Evolutionary conservation across 2,888 invertebrate species (phyloP).

Genomic region (Hirtodrosophila alboralis): DNA sequence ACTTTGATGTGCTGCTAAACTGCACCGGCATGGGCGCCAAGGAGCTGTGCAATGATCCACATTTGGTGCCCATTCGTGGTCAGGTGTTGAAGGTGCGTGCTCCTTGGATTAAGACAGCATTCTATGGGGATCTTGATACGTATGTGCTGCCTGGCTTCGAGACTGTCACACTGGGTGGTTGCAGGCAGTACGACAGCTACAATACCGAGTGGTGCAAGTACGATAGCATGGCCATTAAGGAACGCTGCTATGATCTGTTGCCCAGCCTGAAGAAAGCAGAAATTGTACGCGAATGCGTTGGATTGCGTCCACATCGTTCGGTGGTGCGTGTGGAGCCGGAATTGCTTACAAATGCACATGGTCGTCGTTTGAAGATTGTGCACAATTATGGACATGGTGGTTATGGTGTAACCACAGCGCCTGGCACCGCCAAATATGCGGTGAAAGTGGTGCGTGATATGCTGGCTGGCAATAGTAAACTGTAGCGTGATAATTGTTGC

Average conservation of each 20-base stretch:
- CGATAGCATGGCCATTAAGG: slow-evolving; percentile 91
- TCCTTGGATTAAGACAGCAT: slow-evolving; percentile 95
- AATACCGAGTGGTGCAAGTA: slow-evolving; percentile 88
- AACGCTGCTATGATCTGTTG: slow-evolving; percentile 90
- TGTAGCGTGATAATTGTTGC: slow-evolving; percentile 51
- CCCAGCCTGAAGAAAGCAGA: slow-evolving; percentile 88
- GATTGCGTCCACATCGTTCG: slow-evolving; percentile 92
- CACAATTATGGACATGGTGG: slow-evolving; percentile 98
- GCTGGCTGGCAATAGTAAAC: slow-evolving; percentile 81
- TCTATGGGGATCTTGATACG: slow-evolving; percentile 93
- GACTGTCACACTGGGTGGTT: slow-evolving; percentile 92
- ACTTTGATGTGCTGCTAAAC: slow-evolving; percentile 90
- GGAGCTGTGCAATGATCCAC: slow-evolving; percentile 89
- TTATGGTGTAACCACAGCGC: slow-evolving; percentile 95
- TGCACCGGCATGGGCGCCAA: slow-evolving; percentile 94
- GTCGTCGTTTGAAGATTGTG: slow-evolving; percentile 87
- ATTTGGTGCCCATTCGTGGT: slow-evolving; percentile 92
- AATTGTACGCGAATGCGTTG: slow-evolving; percentile 88
- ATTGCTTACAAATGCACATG: slow-evolving; percentile 80
- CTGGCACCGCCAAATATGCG: slow-evolving; percentile 93
- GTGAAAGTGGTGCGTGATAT: slow-evolving; percentile 88
- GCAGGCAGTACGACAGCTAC: slow-evolving; percentile 92
- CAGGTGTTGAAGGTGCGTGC: slow-evolving; percentile 92
- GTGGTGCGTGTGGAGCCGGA: slow-evolving; percentile 90
- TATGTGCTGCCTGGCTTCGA: slow-evolving; percentile 93